These are phyloP conservation scores for Xestia c-nigrum DNA, from an alignment of 2,888 invertebrate species.

Conservation along the genomic window DNA sequence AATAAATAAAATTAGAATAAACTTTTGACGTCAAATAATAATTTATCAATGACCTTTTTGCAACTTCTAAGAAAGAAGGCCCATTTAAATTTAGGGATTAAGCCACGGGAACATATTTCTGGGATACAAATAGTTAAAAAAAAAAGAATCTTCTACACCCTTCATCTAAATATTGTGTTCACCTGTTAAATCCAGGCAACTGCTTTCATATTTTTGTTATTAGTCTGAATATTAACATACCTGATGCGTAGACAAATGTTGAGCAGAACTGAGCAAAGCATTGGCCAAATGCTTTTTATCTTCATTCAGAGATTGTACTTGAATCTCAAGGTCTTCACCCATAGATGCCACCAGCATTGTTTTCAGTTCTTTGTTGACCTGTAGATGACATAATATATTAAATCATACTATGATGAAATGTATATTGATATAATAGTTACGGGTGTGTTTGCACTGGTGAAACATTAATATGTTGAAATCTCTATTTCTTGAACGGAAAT, in stretches of 20 bases:
- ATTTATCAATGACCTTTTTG: background rate
- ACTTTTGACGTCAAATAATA: background rate
- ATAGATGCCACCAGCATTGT: conserved; percentile 98
- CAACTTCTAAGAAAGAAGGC: background rate
- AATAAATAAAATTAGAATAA: background rate
- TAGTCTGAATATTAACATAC: conserved; percentile 72
- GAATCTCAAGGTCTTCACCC: conserved; percentile 97
- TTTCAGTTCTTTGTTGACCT: conserved; percentile 98
- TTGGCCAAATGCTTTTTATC: conserved; percentile 97
- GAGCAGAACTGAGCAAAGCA: conserved; percentile 96
- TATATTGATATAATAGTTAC: background rate
- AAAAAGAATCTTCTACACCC: background rate
- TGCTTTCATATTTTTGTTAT: background rate
- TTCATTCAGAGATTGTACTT: conserved; percentile 97
- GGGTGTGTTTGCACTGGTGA: background rate
- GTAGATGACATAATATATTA: conserved; percentile 40
- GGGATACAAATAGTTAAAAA: too few species aligned
- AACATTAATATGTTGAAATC: background rate
- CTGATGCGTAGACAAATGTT: conserved; percentile 96
- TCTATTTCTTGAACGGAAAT: background rate
- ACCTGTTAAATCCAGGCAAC: background rate
- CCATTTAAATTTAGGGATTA: background rate
- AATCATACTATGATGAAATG: conserved; percentile 34
- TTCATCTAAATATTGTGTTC: background rate
- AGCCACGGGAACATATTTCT: too few species aligned